Evolutionary conservation across 2,797 vertebrate species (phyloP).

Genomic region (Gobio occitaniae): DNA sequence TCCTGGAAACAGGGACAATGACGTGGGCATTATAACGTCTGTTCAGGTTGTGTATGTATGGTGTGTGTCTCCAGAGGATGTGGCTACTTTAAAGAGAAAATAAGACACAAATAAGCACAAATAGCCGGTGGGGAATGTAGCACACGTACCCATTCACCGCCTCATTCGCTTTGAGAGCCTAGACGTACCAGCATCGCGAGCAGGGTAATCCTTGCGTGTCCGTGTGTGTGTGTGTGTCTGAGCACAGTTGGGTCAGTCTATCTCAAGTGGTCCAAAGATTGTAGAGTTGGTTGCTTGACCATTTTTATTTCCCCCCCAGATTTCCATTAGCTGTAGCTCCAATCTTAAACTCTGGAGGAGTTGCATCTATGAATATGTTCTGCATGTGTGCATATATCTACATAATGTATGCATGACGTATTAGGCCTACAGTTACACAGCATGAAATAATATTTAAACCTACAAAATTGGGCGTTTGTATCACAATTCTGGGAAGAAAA

Average conservation of each 20-base stretch:
- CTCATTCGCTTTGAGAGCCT: conserved; percentile 15
- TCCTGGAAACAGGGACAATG: conserved; percentile 68
- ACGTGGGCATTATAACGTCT: conserved; percentile 81
- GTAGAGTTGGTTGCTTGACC: not conserved
- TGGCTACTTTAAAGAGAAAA: conserved; percentile 62
- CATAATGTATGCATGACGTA: no score
- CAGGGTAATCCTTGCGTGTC: not conserved
- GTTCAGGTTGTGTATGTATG: conserved; percentile 72
- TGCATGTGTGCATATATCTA: not conserved
- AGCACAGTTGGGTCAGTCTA: not conserved
- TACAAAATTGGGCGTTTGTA: no score
- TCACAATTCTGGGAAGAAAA: no score
- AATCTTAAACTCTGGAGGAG: not conserved
- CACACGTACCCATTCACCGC: conserved; percentile 58
- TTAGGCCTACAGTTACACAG: not conserved
- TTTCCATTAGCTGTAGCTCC: not conserved
- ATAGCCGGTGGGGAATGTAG: conserved; percentile 68
- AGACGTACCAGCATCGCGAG: conserved; percentile 3
- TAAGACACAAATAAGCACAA: conserved; percentile 76
- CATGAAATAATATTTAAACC: no score
- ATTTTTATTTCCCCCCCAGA: not conserved
- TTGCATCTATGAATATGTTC: not conserved
- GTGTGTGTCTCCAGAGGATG: conserved; percentile 66
- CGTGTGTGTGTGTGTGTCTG: not conserved
- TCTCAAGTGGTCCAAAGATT: not conserved